Evolutionary conservation across 2,888 invertebrate genomes (phyloP).

Genomic region (Cepaea hortensis): DNA sequence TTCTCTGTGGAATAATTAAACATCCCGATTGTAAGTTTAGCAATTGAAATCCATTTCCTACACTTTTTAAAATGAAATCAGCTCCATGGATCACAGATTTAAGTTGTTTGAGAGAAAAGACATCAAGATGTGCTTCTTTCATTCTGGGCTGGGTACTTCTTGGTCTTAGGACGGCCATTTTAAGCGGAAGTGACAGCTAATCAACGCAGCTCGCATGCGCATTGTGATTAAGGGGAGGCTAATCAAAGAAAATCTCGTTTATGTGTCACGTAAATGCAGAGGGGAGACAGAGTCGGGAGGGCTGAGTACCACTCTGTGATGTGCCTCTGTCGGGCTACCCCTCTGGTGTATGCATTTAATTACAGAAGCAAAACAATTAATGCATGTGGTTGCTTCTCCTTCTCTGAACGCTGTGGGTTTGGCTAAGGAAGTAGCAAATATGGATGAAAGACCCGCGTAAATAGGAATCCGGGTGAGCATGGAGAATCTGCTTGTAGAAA

Average conservation of each 20-base stretch:
- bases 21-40: too few species aligned
- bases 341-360: slow-evolving; percentile 16
- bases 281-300: not conserved
- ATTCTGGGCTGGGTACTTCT: not conserved
- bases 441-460: too few species aligned
- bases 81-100: not conserved
- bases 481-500: not conserved
- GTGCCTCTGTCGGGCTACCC: not conserved
- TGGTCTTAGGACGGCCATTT: slow-evolving; percentile 6
- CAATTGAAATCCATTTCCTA: too few species aligned
- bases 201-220: slow-evolving; percentile 45
- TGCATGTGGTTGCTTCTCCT: not conserved
- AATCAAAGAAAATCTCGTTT: slow-evolving; percentile 38
- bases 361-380: not conserved
- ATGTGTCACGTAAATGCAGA: slow-evolving; percentile 28
- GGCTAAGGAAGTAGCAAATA: not conserved
- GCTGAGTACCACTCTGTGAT: slow-evolving; percentile 8
- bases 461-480: not conserved
- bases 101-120: slow-evolving; percentile 6
- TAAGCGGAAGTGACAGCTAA: slow-evolving; percentile 38
- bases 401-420: not conserved
- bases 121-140: not conserved
- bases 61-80: too few species aligned
- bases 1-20: too few species aligned
- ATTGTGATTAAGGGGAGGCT: slow-evolving; percentile 32